phyloP scores from a whole-genome alignment of 1,140 invertebrate species.

The Ips typographus region DNA sequence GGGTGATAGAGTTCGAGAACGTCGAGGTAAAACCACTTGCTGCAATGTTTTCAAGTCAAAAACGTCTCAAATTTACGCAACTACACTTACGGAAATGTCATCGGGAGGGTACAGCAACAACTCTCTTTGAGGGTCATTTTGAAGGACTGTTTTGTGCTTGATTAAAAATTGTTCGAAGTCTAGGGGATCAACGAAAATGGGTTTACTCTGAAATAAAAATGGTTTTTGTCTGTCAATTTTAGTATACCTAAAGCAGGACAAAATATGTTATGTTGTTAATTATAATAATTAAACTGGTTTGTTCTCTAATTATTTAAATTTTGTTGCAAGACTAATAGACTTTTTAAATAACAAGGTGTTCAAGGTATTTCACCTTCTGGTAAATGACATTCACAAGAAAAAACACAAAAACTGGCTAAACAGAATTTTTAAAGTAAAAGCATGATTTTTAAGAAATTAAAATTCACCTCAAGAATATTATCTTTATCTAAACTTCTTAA shows the following conservation, averaged over 20 bases:
- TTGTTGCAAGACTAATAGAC: too few relatives aligned
- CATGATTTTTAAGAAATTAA: too few relatives aligned
- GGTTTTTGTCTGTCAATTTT: background rate
- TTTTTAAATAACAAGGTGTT: too few relatives aligned
- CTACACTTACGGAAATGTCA: conserved; percentile 81
- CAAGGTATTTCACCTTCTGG: too few relatives aligned
- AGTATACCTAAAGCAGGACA: background rate
- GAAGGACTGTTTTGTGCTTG: conserved; percentile 86
- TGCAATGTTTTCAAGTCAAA: conserved; percentile 49
- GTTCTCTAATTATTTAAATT: too few relatives aligned
- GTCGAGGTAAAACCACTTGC: conserved; percentile 77
- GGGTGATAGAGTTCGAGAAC: conserved; percentile 73
- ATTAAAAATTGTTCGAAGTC: conserved; percentile 88
- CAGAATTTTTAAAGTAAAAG: too few relatives aligned
- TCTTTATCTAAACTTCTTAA: too few relatives aligned
- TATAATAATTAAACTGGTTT: too few relatives aligned
- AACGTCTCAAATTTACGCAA: background rate
- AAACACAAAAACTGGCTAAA: too few relatives aligned
- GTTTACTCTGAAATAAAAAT: conserved; percentile 67
- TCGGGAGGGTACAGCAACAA: conserved; percentile 86
- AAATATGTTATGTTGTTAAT: too few relatives aligned
- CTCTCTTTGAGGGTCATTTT: conserved; percentile 91
- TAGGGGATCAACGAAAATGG: conserved; percentile 76
- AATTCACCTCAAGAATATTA: too few relatives aligned
- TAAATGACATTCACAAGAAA: too few relatives aligned